phyloP scores from a whole-genome alignment of 2,888 invertebrate species.

The Xestia c-nigrum region DNA sequence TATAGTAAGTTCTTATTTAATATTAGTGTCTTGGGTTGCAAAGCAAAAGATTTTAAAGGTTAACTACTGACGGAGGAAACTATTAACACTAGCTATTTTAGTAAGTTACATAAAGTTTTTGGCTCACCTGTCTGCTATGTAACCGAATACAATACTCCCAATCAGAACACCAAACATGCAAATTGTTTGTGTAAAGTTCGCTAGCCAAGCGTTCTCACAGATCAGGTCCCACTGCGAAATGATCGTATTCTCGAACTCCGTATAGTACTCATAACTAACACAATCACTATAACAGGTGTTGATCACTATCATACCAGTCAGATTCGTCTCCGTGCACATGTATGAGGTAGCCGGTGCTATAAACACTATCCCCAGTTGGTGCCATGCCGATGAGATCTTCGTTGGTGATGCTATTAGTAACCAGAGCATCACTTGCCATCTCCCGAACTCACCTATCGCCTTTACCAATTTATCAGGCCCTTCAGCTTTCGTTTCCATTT shows the following conservation, averaged over 20 bases:
- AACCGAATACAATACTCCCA: slow-evolving; percentile 93
- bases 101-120: not conserved
- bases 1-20: not conserved
- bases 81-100: not conserved
- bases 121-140: slow-evolving; percentile 92
- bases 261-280: slow-evolving; percentile 88
- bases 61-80: not conserved
- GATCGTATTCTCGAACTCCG: slow-evolving; percentile 92
- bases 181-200: slow-evolving; percentile 92
- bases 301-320: slow-evolving; percentile 75
- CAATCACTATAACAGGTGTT: slow-evolving; percentile 89
- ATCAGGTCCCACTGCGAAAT: slow-evolving; percentile 93
- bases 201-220: slow-evolving; percentile 91
- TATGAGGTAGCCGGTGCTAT: slow-evolving; percentile 91
- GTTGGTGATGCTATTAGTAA: slow-evolving; percentile 90
- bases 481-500: slow-evolving; percentile 27
- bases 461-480: slow-evolving; percentile 68
- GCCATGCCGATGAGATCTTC: slow-evolving; percentile 93
- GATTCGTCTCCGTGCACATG: slow-evolving; percentile 80
- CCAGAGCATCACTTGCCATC: slow-evolving; percentile 91
- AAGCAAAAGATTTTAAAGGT: not conserved
- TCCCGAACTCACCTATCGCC: slow-evolving; percentile 87
- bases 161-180: slow-evolving; percentile 93
- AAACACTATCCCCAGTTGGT: slow-evolving; percentile 93
- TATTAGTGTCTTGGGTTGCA: not conserved